A percentile compares a stretch with the other conserved stretches of the same genome.
phyloP scores from a whole-genome alignment of 2,888 invertebrate genomes.

The Nebria brevicollis region DNA sequence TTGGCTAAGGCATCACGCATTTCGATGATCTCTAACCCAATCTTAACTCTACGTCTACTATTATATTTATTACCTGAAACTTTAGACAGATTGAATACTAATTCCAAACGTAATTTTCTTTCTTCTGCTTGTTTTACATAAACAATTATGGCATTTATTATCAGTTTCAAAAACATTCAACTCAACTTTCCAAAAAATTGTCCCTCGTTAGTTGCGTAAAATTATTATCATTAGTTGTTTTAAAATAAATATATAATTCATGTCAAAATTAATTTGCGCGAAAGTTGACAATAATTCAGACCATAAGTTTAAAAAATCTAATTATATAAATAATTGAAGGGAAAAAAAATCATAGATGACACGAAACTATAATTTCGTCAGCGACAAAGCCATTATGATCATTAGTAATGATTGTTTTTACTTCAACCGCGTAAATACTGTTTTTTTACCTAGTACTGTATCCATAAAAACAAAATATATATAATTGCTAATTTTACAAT shows the following conservation, averaged over 20 bases:
- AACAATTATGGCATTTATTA: not conserved
- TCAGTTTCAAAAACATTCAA: not conserved
- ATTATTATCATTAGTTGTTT: not conserved
- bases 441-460: not conserved
- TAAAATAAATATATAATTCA: not conserved
- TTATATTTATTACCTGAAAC: not conserved
- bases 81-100: not conserved
- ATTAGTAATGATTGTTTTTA: constrained; percentile 33
- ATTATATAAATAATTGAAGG: not conserved
- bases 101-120: not conserved
- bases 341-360: not conserved
- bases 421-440: constrained; percentile 27
- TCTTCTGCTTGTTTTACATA: not conserved
- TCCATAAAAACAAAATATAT: not conserved
- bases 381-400: constrained; percentile 22
- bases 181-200: no score
- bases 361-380: not conserved
- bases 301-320: not conserved
- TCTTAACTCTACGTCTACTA: not conserved
- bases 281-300: not conserved
- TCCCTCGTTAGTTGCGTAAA: no score
- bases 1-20: constrained; percentile 24
- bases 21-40: constrained; percentile 29
- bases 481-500: constrained; percentile 40
- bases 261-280: not conserved